These are phyloP conservation scores for Cosmia pyralina DNA, from an alignment of 2,888 invertebrate genomes.

Conservation along the genomic window DNA sequence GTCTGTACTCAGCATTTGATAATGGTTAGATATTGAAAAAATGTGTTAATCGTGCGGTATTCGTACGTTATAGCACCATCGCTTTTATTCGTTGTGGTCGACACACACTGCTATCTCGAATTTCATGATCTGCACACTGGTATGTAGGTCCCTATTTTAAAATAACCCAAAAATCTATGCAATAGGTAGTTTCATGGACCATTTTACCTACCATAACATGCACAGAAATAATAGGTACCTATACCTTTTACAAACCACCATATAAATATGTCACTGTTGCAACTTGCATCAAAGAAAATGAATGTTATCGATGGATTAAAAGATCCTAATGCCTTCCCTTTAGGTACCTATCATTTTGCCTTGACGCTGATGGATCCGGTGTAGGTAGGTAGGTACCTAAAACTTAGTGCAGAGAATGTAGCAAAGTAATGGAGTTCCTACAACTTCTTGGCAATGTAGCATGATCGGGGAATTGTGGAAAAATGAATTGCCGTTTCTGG, in stretches of 20 bases:
- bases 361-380: background rate
- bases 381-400: background rate
- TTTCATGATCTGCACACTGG: background rate
- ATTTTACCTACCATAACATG: background rate
- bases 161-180: background rate
- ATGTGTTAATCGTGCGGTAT: slow-evolving; percentile 5
- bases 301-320: background rate
- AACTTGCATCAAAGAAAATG: background rate
- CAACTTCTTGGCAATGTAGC: background rate
- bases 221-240: background rate
- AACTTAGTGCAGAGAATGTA: background rate
- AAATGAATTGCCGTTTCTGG: background rate
- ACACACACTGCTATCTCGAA: slow-evolving; percentile 5
- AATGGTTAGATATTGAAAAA: slow-evolving; percentile 11
- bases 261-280: background rate
- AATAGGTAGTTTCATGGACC: background rate
- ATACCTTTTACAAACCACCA: background rate
- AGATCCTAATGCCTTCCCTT: background rate
- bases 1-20: slow-evolving; percentile 35
- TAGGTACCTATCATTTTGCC: background rate
- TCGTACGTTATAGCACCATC: slow-evolving; percentile 12
- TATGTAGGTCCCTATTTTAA: slow-evolving; percentile 1
- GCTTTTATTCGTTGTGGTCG: background rate
- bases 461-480: slow-evolving; percentile 10
- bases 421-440: background rate